Evolutionary conservation across 2,797 vertebrate species (phyloP).

Genomic region (Pogoniulus pusillus): DNA sequence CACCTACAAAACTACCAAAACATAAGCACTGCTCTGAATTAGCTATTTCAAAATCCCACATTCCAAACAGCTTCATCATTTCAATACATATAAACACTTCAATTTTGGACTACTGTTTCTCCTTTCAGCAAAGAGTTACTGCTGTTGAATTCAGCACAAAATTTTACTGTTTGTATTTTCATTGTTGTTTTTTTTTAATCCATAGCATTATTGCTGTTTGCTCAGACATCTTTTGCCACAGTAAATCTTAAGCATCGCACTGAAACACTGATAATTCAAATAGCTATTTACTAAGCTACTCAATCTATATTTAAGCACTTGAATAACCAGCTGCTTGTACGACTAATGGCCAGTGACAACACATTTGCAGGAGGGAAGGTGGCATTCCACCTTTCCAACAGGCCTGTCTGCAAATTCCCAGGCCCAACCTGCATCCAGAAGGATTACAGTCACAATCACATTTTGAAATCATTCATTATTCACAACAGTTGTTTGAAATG

Average conservation of each 20-base stretch:
- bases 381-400: background rate
- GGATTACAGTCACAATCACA: background rate
- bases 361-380: background rate
- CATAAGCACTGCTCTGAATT: constrained; percentile 30
- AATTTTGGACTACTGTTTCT: constrained; percentile 36
- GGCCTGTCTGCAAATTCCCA: background rate
- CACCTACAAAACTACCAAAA: constrained; percentile 41
- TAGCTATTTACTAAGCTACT: constrained; percentile 1
- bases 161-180: background rate
- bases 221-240: background rate
- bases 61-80: constrained; percentile 50
- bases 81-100: constrained; percentile 32
- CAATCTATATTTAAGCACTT: constrained; percentile 22
- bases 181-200: background rate
- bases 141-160: background rate
- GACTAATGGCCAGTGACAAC: background rate
- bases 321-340: constrained; percentile 4
- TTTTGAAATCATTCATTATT: background rate
- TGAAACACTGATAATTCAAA: background rate
- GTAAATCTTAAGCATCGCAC: background rate
- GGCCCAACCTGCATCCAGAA: background rate
- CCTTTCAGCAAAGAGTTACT: background rate
- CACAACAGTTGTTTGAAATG: background rate
- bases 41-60: constrained; percentile 19
- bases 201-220: background rate